Base-by-base conservation (phyloP, 2,797 vertebrate species). In the Babyrousa celebensis region DNA sequence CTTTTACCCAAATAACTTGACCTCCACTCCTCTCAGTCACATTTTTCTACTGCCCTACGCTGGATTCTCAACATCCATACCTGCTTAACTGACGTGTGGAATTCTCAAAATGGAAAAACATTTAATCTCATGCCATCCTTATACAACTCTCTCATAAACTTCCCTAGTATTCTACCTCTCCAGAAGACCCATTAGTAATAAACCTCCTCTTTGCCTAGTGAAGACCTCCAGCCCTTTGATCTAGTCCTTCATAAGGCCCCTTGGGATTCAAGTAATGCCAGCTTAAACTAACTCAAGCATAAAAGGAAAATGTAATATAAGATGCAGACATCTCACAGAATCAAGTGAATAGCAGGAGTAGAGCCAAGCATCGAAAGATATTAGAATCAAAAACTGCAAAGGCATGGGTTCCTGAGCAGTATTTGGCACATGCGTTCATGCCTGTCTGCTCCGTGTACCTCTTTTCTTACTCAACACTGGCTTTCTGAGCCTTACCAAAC, bases 301-400 rank as follows among this genome's bases (percentile, higher is more conserved):
- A 92, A 97, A 97, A 96, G 72, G 54, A 68, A 92, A 96, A 25
- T 32, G 91, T 96, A 92, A 97, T 90, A 68, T 77, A 93, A 95
- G 68, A 90, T 92, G 36, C 36, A 87, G 60, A 48, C 86, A 84
- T 71, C 62, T 97, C 75, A 80, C 54, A 54, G 80, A 95, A 79
- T 91, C 74, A 91, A 95, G 77, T 87, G 56, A 96, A 86, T 80
- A 62, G 65, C 27, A 84, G 72, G 43, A 93, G 48, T 23, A 95
- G 40, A 94, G 58, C 43, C 54, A 18, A 60, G 85, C 62, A 95
- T 93, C 90, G 68, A 95, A 96, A 87, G 27, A 21, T 60, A 62
- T 58, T 58, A 56, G 62, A 97, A 87, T 80, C 68, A 71, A 65
- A 94, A 95, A 68, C 32, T 65, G 43, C 36, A 93, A 93, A 86